phyloP scores from a whole-genome alignment of 2,888 invertebrate genomes.

The Latrodectus elegans region DNA sequence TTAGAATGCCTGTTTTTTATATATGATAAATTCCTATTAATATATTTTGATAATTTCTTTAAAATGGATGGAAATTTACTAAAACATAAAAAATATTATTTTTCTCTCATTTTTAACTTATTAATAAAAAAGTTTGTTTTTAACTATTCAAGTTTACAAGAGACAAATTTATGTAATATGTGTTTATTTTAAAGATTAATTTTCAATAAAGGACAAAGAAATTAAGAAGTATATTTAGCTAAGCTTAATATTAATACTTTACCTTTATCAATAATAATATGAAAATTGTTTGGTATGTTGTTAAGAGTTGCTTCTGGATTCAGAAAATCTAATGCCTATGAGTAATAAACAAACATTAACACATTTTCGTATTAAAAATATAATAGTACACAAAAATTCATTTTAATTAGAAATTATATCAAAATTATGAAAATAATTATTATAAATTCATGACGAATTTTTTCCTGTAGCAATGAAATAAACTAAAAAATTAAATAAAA shows the following conservation, averaged over 20 bases:
- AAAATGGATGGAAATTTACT: too few species aligned
- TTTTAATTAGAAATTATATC: not conserved
- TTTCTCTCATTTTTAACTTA: too few species aligned
- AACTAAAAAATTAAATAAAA: too few species aligned
- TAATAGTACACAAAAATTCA: not conserved
- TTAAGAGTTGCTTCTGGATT: not conserved
- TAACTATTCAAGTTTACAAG: too few species aligned
- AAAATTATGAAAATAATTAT: not conserved
- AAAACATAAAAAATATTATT: too few species aligned
- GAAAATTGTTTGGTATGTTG: constrained; percentile 2
- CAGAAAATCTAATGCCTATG: constrained; percentile 37
- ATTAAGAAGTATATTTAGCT: not conserved
- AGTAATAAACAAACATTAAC: not conserved
- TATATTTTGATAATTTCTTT: too few species aligned
- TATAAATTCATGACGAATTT: not conserved
- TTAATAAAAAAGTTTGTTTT: too few species aligned
- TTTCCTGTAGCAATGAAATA: too few species aligned
- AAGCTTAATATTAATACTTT: not conserved
- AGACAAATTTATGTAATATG: too few species aligned
- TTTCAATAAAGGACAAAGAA: not conserved
- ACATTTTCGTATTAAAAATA: not conserved
- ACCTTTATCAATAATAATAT: constrained; percentile 62
- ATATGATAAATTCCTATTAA: too few species aligned
- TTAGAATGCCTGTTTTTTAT: too few species aligned
- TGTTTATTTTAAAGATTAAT: too few species aligned